Evolutionary conservation across 2,113 vertebrate genomes (phyloP).

Genomic region (Carassius carassius): DNA sequence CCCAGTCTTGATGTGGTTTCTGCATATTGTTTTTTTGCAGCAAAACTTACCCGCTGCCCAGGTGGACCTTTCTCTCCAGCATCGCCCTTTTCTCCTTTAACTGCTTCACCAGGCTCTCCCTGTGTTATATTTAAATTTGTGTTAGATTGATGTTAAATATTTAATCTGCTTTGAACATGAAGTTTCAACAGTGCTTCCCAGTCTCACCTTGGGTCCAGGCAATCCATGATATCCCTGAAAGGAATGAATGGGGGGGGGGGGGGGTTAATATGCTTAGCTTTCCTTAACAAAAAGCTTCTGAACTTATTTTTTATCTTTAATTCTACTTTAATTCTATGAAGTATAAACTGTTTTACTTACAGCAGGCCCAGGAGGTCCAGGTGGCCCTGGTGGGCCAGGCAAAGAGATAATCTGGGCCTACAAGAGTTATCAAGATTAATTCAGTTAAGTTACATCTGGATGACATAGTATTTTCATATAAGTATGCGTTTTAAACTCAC

Average conservation of each 20-base stretch:
- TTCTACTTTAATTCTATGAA: too few species aligned
- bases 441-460: constrained; percentile 3
- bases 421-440: not conserved
- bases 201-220: constrained; percentile 88
- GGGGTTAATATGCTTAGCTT: not conserved
- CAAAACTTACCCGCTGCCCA: constrained; percentile 68
- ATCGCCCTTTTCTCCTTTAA: constrained; percentile 76
- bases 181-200: not conserved
- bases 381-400: constrained; percentile 87
- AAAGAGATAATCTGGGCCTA: constrained; percentile 87
- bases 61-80: constrained; percentile 63
- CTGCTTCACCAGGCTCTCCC: constrained; percentile 77
- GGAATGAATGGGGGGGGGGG: too few species aligned
- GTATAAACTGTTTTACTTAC: constrained; percentile 51
- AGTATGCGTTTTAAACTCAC: constrained; percentile 70
- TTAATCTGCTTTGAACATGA: constrained; percentile 57
- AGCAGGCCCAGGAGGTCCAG: constrained; percentile 76
- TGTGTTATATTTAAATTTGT: constrained; percentile 55
- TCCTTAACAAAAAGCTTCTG: not conserved
- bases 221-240: constrained; percentile 87
- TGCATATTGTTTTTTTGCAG: not conserved
- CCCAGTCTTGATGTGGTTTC: constrained; percentile 28
- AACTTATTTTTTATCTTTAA: not conserved
- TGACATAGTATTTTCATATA: not conserved
- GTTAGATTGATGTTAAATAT: constrained; percentile 28